phyloP scores from a whole-genome alignment of 2,888 invertebrate genomes.

The Rosalia funebris region DNA sequence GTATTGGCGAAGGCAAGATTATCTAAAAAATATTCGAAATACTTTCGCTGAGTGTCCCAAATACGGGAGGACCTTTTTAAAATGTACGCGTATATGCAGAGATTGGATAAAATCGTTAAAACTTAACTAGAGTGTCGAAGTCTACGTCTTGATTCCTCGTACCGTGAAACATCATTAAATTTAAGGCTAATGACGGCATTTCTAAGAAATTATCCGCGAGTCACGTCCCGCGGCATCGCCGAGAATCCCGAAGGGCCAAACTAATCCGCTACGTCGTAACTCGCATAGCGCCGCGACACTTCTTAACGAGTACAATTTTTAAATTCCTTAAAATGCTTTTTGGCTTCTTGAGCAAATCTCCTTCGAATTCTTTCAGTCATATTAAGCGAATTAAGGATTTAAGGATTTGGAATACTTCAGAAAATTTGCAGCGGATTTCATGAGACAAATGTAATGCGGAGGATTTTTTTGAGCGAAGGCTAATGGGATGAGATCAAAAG shows the following conservation, averaged over 20 bases:
- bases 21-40: too few species aligned
- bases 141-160: conserved; percentile 52
- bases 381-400: conserved; percentile 54
- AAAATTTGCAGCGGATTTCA: conserved; percentile 36
- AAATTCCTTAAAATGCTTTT: conserved; percentile 59
- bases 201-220: conserved; percentile 35
- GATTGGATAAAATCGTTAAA: conserved; percentile 54
- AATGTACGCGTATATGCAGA: conserved; percentile 27
- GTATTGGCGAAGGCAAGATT: too few species aligned
- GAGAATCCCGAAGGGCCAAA: conserved; percentile 1
- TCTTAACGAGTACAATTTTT: conserved; percentile 63
- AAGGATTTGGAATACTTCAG: conserved; percentile 39
- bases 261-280: conserved; percentile 22
- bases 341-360: conserved; percentile 59
- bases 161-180: conserved; percentile 59
- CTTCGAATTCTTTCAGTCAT: conserved; percentile 47
- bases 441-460: conserved; percentile 44
- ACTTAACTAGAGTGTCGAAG: conserved; percentile 54
- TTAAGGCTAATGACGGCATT: conserved; percentile 54
- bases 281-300: conserved; percentile 21
- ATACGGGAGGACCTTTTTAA: conserved; percentile 19
- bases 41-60: conserved; percentile 12
- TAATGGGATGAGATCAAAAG: conserved; percentile 34
- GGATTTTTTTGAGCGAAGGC: conserved; percentile 33
- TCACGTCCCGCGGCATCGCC: conserved; percentile 18